Evolutionary conservation across 2,888 invertebrate species (phyloP).

Genomic region (Cephus runcator): DNA sequence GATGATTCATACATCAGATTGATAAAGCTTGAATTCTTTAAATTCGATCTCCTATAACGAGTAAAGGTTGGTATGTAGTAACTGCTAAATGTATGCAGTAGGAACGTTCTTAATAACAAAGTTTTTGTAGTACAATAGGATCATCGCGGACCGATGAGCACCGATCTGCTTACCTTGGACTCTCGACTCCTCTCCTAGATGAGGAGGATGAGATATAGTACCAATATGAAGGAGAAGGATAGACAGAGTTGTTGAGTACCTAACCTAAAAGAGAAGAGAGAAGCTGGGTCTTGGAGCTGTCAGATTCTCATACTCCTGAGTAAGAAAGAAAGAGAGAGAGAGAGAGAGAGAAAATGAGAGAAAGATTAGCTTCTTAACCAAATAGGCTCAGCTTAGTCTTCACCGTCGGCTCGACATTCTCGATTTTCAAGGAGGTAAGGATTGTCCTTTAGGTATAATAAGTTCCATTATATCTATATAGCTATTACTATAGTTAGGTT

Average conservation of each 20-base stretch:
- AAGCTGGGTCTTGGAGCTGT: slow-evolving; percentile 42
- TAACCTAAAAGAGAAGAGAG: slow-evolving; percentile 22
- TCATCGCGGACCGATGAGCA: slow-evolving; percentile 51
- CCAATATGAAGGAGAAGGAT: slow-evolving; percentile 28
- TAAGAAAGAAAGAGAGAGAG: slow-evolving; percentile 23
- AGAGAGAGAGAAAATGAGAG: slow-evolving; percentile 23
- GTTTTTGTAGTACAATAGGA: slow-evolving; percentile 43
- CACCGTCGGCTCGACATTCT: slow-evolving; percentile 5
- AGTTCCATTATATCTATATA: background rate
- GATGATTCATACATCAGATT: background rate
- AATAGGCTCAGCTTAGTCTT: slow-evolving; percentile 47
- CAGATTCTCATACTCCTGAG: slow-evolving; percentile 28
- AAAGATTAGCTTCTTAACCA: slow-evolving; percentile 56
- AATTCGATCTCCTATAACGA: background rate
- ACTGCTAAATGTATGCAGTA: background rate
- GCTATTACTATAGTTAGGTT: background rate
- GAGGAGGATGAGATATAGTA: slow-evolving; percentile 14
- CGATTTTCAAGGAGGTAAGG: slow-evolving; percentile 7
- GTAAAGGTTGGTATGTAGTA: slow-evolving; percentile 1
- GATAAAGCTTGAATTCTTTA: background rate
- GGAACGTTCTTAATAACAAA: slow-evolving; percentile 26
- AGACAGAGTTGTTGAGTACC: background rate
- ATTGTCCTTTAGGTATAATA: background rate
- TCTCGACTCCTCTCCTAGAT: slow-evolving; percentile 14
- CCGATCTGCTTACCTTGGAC: slow-evolving; percentile 49